A percentile compares a stretch with the other conserved stretches of the same genome.
These are phyloP conservation scores for Dasysyrphus tricinctus DNA, from an alignment of 2,888 invertebrate genomes.

Conservation along the genomic window DNA sequence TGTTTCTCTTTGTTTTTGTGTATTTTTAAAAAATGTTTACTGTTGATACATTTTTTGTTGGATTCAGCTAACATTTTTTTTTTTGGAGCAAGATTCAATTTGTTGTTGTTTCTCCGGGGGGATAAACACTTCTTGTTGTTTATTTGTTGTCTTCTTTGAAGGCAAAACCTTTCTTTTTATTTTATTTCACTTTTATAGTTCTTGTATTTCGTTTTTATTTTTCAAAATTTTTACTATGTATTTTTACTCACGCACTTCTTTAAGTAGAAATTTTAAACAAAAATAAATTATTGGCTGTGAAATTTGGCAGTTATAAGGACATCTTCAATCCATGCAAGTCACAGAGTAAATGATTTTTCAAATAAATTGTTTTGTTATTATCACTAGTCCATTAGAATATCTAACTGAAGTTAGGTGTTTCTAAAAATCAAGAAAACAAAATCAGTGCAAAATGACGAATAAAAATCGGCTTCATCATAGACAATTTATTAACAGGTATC, in stretches of 20 bases:
- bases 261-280: not conserved
- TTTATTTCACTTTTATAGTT: constrained; percentile 40
- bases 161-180: constrained; percentile 11
- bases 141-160: constrained; percentile 16
- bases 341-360: not conserved
- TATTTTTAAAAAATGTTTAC: constrained; percentile 36
- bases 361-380: not conserved
- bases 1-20: constrained; percentile 24
- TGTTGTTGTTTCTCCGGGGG: not conserved
- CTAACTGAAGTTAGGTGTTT: not conserved
- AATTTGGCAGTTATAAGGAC: constrained; percentile 21
- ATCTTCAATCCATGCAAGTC: not conserved
- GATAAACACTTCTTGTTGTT: constrained; percentile 32
- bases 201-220: constrained; percentile 7
- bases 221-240: not conserved
- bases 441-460: not conserved
- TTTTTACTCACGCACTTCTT: constrained; percentile 25
- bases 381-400: not conserved
- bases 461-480: not conserved
- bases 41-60: constrained; percentile 49
- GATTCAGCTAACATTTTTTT: constrained; percentile 69
- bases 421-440: not conserved
- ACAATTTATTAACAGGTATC: not conserved
- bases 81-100: constrained; percentile 41
- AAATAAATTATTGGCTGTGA: not conserved